phyloP scores from a whole-genome alignment of 2,888 invertebrate genomes.

The Tetrapedia diversipes region DNA sequence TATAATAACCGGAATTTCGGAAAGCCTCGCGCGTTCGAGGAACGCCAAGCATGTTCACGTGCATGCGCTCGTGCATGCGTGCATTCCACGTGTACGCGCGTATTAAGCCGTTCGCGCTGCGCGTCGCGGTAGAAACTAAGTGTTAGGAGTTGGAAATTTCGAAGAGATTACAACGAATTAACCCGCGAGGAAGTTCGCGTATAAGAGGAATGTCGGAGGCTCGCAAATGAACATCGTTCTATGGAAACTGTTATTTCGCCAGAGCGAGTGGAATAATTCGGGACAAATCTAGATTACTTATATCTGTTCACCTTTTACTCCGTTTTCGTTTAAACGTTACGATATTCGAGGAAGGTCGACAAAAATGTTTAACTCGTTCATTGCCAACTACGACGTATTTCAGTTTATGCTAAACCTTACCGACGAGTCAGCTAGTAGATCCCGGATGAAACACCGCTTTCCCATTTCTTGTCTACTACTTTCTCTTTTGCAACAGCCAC shows the following conservation, averaged over 20 bases:
- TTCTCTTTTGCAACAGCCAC: no score
- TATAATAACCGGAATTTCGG: slow-evolving; percentile 41
- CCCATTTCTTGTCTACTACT: no score
- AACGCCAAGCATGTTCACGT: not conserved
- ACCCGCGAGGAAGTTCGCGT: slow-evolving; percentile 63
- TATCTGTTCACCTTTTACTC: no score
- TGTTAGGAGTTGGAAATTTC: slow-evolving; percentile 74
- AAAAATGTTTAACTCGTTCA: no score
- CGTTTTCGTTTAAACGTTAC: not conserved
- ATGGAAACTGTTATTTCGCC: slow-evolving; percentile 31
- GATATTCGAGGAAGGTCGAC: not conserved
- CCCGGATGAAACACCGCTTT: not conserved
- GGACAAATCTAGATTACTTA: not conserved
- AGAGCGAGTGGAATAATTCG: slow-evolving; percentile 13
- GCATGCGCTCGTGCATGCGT: no score
- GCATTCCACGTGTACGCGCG: not conserved
- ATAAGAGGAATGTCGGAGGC: slow-evolving; percentile 42
- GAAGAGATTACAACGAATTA: slow-evolving; percentile 76
- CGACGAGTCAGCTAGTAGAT: no score
- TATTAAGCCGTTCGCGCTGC: slow-evolving; percentile 47
- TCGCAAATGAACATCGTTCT: slow-evolving; percentile 21
- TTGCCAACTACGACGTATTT: no score
- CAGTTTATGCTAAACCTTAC: no score
- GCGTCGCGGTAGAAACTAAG: slow-evolving; percentile 54
- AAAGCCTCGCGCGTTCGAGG: slow-evolving; percentile 7